Conservation (phyloP, 1,140 invertebrate species). For the Oscheius sp. region DNA sequence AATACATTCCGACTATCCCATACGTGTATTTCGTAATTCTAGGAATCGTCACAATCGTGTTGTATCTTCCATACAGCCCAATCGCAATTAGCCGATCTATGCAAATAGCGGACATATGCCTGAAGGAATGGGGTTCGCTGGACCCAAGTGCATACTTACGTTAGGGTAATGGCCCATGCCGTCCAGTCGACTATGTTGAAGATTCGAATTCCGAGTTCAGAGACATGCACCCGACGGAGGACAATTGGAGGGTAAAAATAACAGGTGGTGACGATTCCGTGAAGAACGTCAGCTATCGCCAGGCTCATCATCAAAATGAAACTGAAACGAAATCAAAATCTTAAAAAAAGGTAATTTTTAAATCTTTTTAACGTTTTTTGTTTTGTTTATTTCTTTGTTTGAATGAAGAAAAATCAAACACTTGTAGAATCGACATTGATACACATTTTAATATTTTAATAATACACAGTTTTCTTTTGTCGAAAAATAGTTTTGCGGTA, state of each 20-base stretch:
- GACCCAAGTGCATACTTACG: constrained; percentile 36
- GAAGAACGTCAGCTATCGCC: constrained; percentile 56
- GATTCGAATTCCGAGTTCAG: constrained; percentile 47
- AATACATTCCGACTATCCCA: background rate
- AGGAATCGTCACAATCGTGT: constrained; percentile 49
- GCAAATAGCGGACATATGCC: constrained; percentile 60
- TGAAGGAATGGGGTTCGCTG: constrained; percentile 32
- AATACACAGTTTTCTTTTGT: too few species aligned
- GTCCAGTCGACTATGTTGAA: constrained; percentile 61
- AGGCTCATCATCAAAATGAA: constrained; percentile 59
- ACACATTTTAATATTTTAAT: constrained; percentile 12
- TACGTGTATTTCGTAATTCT: constrained; percentile 46
- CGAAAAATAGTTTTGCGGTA: too few species aligned
- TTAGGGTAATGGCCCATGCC: constrained; percentile 59
- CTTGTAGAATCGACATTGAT: constrained; percentile 20
- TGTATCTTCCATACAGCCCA: constrained; percentile 56
- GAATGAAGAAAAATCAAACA: constrained; percentile 21
- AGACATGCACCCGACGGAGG: constrained; percentile 44
- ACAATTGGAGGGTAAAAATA: constrained; percentile 61
- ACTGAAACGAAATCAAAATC: constrained; percentile 37
- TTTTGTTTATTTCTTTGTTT: constrained; percentile 5
- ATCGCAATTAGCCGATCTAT: constrained; percentile 58
- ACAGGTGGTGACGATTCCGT: constrained; percentile 57
- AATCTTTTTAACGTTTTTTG: constrained; percentile 15
- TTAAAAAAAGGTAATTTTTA: too few species aligned